Evolutionary conservation across 2,797 vertebrate genomes (phyloP).

Genomic region (Triplophysa yarkandensis): DNA sequence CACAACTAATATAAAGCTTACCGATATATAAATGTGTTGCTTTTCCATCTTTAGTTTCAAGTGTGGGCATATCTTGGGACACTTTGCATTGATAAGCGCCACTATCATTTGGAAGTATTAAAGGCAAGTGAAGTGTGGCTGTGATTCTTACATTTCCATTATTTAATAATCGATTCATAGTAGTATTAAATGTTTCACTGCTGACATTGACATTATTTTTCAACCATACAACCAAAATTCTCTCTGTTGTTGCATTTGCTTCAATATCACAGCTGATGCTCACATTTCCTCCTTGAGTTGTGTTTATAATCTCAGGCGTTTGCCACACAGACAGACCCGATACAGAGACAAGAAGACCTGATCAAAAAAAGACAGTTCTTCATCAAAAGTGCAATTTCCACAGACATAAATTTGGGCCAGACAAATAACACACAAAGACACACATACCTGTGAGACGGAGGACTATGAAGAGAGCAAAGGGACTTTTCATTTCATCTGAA

Average conservation of each 20-base stretch:
- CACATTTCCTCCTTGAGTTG: slow-evolving; percentile 3
- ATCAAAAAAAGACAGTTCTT: not conserved
- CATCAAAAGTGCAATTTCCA: too few species aligned
- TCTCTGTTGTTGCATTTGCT: rapidly evolving
- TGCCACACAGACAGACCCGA: slow-evolving; percentile 21
- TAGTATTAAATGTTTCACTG: rapidly evolving
- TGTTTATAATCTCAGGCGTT: not conserved
- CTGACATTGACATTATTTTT: not conserved
- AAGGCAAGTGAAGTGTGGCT: not conserved
- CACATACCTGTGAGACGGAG: slow-evolving; percentile 32
- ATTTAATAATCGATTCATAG: rapidly evolving
- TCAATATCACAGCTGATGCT: slow-evolving; percentile 44
- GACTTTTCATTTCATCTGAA: not conserved
- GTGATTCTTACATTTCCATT: not conserved
- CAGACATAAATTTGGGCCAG: too few species aligned
- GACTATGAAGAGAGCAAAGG: not conserved
- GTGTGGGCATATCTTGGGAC: rapidly evolving
- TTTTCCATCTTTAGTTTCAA: rapidly evolving
- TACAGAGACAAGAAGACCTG: slow-evolving; percentile 24
- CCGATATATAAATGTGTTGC: slow-evolving; percentile 42
- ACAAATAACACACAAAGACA: not conserved
- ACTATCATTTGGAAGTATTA: not conserved
- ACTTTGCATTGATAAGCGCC: slow-evolving; percentile 44
- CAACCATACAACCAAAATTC: not conserved
- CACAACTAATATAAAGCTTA: slow-evolving; percentile 2